Evolutionary conservation across 2,797 vertebrate genomes (phyloP), one percentile per base, ranked within the genome.

Genomic region (Lates japonicus): DNA sequence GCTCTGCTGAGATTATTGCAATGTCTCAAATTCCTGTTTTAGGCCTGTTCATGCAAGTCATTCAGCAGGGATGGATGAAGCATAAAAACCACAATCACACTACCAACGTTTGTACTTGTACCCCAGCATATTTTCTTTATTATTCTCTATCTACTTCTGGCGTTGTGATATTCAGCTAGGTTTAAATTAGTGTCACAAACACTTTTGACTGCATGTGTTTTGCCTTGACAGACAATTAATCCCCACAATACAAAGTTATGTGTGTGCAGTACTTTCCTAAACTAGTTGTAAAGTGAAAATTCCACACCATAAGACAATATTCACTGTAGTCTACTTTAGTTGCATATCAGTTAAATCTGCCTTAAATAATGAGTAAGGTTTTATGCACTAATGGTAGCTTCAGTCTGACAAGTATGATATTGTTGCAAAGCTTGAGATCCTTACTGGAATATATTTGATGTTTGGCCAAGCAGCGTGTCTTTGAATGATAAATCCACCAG

Each of bases 21-120:
- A 35, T 49, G 19, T 31, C 17, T 63, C 19, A 9, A 2, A 7
- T 41, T 16, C 39, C 59, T 76, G 35, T n/a, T 69, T 12, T 1
- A 6, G 48, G 70, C 71, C 59, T 61, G 37, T 52, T 71, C 44
- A 4, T 75, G 64, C 8, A 55, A 70, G 35, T 68, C 60, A 51
- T 22, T 11, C 70, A 66, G 55, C 20, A 39, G 58, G 41, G 31
- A 33, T 3, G 42, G 61, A 46, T 37, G 19, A 62, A 20, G 13
- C 33, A 5, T 11, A n/a, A 41, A 66, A 29, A 67, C 1, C 8
- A 37, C 29, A 48, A 5, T 20, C 14, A 5, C 16, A 49, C 22
- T 19, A 29, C n/a, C 35, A 46, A 39, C 35, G 7, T 39, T 1
- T 41, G 12, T 2, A 4, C 19, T 29, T 54, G 22, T 29, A 29